Evolutionary conservation across 37 sponge, comb jelly and placozoan species (phyloP).

Genomic region (Beroe forskalii): DNA sequence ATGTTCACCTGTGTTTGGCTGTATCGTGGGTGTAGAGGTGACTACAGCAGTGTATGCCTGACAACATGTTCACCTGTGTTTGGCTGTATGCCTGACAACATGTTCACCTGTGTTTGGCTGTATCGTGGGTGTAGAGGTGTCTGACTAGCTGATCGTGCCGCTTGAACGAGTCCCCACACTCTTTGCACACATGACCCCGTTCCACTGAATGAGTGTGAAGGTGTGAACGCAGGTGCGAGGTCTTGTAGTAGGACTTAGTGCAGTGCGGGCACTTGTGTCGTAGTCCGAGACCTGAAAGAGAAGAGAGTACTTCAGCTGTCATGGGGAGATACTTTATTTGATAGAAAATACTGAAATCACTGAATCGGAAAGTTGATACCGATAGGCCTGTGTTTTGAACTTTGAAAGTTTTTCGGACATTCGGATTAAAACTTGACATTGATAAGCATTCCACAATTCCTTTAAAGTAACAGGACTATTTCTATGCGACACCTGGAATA

Average conservation of each 20-base stretch:
- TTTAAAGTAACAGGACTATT: too few relatives aligned
- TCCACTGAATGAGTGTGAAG: background rate
- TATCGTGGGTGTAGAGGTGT: conserved; percentile 60
- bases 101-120: conserved; percentile 31
- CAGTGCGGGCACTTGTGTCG: conserved; percentile 5
- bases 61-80: conserved; percentile 41
- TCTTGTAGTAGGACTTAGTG: conserved; percentile 27
- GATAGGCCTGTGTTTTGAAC: background rate
- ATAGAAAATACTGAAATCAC: too few relatives aligned
- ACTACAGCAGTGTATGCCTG: too few relatives aligned
- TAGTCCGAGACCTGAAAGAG: conserved; percentile 24
- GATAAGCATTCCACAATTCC: too few relatives aligned
- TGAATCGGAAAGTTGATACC: too few relatives aligned
- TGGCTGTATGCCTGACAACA: too few relatives aligned
- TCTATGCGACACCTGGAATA: too few relatives aligned
- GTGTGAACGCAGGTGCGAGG: conserved; percentile 50
- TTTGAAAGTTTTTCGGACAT: background rate
- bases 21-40: conserved; percentile 62
- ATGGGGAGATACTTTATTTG: too few relatives aligned
- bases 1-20: conserved; percentile 24
- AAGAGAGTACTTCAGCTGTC: background rate
- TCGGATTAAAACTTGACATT: too few relatives aligned
- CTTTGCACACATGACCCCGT: conserved; percentile 16
- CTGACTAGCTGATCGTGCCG: conserved; percentile 38
- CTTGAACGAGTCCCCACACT: background rate